A percentile compares a stretch with the other conserved stretches of the same genome.
Evolutionary conservation across 1,140 invertebrate species (phyloP).

Genomic region (Callitettix versicolor): DNA sequence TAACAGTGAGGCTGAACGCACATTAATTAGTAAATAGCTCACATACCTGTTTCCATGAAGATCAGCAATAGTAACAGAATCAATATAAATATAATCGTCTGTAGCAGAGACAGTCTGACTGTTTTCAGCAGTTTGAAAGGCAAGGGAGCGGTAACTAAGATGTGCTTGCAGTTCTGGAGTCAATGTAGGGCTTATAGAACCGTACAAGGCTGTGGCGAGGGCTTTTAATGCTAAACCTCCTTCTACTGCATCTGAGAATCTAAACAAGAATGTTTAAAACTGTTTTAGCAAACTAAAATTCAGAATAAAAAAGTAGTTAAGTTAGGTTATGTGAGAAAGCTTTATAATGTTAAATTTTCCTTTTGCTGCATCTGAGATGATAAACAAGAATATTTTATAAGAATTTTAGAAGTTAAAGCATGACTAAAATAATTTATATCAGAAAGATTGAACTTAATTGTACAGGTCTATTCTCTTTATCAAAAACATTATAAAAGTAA

Average conservation of each 20-base stretch:
- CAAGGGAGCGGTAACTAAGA: slow-evolving; percentile 2
- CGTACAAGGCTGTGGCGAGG: slow-evolving; percentile 17
- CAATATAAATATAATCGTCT: slow-evolving; percentile 5
- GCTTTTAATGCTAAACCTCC: slow-evolving; percentile 9
- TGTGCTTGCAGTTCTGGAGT: slow-evolving; percentile 8
- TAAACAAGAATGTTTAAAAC: slow-evolving; percentile 1
- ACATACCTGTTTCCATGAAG: slow-evolving; percentile 20
- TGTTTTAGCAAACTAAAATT: neutral
- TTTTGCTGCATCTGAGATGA: no score
- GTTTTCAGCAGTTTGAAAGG: slow-evolving; percentile 13
- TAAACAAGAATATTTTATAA: no score
- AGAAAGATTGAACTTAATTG: no score
- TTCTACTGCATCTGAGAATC: slow-evolving; percentile 15
- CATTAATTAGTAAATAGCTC: no score
- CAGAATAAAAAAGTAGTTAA: neutral
- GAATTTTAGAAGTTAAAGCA: no score
- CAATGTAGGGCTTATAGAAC: slow-evolving; percentile 6
- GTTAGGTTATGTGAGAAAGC: neutral
- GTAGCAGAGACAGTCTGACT: neutral
- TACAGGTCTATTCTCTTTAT: no score
- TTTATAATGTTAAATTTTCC: no score
- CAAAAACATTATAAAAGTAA: no score
- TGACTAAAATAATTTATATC: no score
- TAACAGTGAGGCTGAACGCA: no score
- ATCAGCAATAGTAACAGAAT: slow-evolving; percentile 7